Evolutionary conservation across 1,140 invertebrate genomes (phyloP), one percentile per base, ranked within the genome.

Genomic region (Brachionus rotundiformis): DNA sequence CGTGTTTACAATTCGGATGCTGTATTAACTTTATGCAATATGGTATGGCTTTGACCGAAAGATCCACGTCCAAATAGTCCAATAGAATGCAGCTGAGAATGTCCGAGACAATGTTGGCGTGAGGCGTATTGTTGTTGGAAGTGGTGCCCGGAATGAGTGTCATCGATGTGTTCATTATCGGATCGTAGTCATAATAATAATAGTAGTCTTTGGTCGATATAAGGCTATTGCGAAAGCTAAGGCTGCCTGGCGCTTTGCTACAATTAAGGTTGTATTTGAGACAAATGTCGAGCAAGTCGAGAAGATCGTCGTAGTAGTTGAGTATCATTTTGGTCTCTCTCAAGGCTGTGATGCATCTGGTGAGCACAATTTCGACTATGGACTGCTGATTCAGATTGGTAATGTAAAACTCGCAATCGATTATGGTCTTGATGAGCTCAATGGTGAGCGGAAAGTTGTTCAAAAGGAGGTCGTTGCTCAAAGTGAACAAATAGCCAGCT

Each of bases 71-170:
- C 41, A 44, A 6, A 88, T 89, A 90, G 89, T 96, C 94, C 89
- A 95, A 89, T 89, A 97, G 96, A 86, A 97, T 92, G 89, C 94
- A 95, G 71, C 94, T 94, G 84, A 96, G 93, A 68, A 96, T 91
- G 90, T 96, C 95, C 61, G 93, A 93, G 6, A 94, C 94, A 85
- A 97, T 96, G 90, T 96, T 96, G 19, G 94, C 94, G 91, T 96
- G 94, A 5, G 95, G 94, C 10, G 94, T 94, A 36, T 31, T 71
- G 88, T 27, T 63, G 10, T 19, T 41, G 8, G 23, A 19, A 1
- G 65, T n/a, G 4, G 19, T 11, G 41, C 36, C 33, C 25, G 25
- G 19, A 19, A 19, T 19, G 13, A 41, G 11, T 25, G 36, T 44
- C 36, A 73, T 73, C 6, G 36, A 44, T 13, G 39, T 73, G 36